These are phyloP conservation scores for Dryadula phaetusa DNA, from an alignment of 2,888 invertebrate genomes.

Conservation along the genomic window DNA sequence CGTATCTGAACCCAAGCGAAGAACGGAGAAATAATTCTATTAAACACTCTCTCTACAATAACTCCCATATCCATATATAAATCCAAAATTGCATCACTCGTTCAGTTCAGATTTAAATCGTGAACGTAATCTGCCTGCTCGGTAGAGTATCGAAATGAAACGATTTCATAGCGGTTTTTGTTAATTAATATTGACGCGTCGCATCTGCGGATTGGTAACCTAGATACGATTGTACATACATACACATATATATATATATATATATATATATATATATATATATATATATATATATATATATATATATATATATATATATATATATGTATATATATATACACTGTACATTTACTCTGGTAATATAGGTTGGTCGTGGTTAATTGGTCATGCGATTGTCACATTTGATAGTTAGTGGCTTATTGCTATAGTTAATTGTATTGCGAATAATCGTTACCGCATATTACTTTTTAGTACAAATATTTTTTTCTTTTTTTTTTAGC, in stretches of 20 bases:
- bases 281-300: too few species aligned
- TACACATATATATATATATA: neutral
- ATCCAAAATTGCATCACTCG: neutral
- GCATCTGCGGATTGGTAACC: conserved; percentile 21
- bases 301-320: neutral
- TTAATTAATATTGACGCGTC: conserved; percentile 28
- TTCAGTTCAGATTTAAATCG: conserved; percentile 14
- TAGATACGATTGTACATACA: neutral
- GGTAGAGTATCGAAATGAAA: conserved; percentile 22
- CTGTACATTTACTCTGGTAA: too few species aligned
- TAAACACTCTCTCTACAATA: too few species aligned
- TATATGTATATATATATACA: neutral
- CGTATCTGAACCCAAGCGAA: too few species aligned
- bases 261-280: neutral
- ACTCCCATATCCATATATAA: neutral
- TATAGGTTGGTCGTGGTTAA: neutral
- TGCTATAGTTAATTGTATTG: conserved; percentile 9
- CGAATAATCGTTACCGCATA: neutral
- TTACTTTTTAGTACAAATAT: neutral
- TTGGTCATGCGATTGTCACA: neutral
- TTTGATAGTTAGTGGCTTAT: conserved; percentile 9
- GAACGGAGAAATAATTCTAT: too few species aligned
- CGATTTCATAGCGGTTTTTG: conserved; percentile 32
- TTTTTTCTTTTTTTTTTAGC: too few species aligned
- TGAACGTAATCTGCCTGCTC: conserved; percentile 10